phyloP scores from a whole-genome alignment of 2,797 vertebrate species.

The Megalops cyprinoides region DNA sequence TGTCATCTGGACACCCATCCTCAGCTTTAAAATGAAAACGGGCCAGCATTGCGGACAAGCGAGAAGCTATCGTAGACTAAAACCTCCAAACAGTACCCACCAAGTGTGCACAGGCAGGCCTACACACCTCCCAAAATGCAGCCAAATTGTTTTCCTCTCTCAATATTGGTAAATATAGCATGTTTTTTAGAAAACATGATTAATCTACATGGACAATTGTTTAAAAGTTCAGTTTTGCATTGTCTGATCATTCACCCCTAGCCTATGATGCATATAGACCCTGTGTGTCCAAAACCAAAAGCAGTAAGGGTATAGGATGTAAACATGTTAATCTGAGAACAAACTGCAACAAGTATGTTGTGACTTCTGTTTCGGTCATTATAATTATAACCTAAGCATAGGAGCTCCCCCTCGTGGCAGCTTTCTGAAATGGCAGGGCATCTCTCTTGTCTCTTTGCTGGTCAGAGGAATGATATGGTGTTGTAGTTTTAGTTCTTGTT shows the following conservation, averaged over 20 bases:
- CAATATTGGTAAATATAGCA: conserved; percentile 65
- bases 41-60: neutral
- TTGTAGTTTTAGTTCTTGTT: conserved; percentile 28
- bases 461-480: conserved; percentile 16
- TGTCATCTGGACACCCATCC: neutral
- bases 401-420: conserved; percentile 53
- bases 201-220: neutral
- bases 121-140: conserved; percentile 40
- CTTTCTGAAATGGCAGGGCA: conserved; percentile 58
- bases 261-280: neutral
- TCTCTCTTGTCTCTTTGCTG: conserved; percentile 49
- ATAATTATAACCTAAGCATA: conserved; percentile 31
- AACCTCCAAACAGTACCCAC: neutral
- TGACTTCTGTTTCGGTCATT: conserved; percentile 22
- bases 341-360: conserved; percentile 15
- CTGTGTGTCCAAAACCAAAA: too few species aligned
- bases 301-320: neutral
- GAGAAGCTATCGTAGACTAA: neutral
- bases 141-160: conserved; percentile 57
- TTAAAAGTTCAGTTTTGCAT: neutral
- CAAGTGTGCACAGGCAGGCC: neutral
- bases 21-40: conserved; percentile 14
- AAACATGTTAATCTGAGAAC: neutral
- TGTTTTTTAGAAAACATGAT: conserved; percentile 60
- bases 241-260: neutral